Base-by-base conservation (phyloP, 2,113 vertebrate genomes). In the Neofelis nebulosa region DNA sequence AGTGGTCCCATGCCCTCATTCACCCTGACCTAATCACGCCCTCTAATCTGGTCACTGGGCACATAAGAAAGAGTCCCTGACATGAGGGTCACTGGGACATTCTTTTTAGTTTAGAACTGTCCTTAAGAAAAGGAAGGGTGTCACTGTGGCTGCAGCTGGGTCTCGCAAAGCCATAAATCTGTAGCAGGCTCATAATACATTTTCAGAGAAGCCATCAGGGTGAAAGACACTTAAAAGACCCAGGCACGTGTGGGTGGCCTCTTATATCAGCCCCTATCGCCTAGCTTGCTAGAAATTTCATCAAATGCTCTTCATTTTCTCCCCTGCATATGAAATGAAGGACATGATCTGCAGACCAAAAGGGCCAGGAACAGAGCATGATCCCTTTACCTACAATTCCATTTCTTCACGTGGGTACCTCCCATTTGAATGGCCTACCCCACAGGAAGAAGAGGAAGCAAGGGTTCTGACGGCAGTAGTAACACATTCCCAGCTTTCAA, bases 201-300 rank as follows among this genome's bases (percentile, higher is more conserved):
- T 87, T 81, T 90, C 80, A 36, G 27, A 95, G 81, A 87, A 88
- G 25, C 45, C 48, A 52, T 94, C 79, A 94, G 31, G 91, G 13
- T 27, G 4, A 92, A 83, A 81, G 31, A 69, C 16, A 55, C 36
- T 92, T 50, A 57, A 33, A 33, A 10, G 9, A 36, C 29, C 36
- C 41, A 50, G 31, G 48, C 48, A 84, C 88, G 14, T 25, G 36
- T 65, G 82, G 11, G 23, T 5, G 45, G 12, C 12, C 50, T 33
- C 31, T 86, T n/a, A 41, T 2, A 36, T 74, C 66, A 81, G 7
- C 19, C 66, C 31, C 15, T 63, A 38, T 13, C 0, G 4, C 29
- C 63, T 25, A 52, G 52, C 27, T 82, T 18, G 41, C 57, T 41
- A 79, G 81, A 88, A 65, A 76, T 52, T 27, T 63, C 50, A 88